Percentiles rank a stretch among this genome's conserved stretches.
Conservation (phyloP, 2,888 invertebrate species). For the Heliothis peltigera region DNA sequence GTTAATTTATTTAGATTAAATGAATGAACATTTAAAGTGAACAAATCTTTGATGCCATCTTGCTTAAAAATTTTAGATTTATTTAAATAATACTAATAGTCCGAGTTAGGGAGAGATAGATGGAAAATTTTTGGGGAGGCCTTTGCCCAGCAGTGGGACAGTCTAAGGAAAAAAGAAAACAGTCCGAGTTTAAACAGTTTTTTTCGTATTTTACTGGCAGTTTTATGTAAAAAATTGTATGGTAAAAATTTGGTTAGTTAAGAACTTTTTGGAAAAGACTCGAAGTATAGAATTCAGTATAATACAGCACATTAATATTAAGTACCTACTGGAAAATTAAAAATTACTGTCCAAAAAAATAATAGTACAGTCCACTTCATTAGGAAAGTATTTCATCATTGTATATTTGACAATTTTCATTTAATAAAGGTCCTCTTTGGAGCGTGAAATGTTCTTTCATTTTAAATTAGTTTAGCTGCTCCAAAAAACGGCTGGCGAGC, state of each 20-base stretch:
- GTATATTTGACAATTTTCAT: slow-evolving; percentile 70
- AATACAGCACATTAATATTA: slow-evolving; percentile 1
- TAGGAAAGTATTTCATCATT: slow-evolving; percentile 59
- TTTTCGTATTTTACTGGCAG: no score
- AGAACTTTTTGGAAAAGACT: slow-evolving; percentile 1
- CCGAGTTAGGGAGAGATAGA: no score
- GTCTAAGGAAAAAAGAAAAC: no score
- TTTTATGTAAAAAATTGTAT: no score
- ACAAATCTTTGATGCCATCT: no score
- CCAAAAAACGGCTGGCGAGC: slow-evolving; percentile 59
- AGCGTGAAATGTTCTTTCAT: slow-evolving; percentile 70
- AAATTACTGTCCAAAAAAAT: slow-evolving; percentile 47
- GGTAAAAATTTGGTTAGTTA: neutral
- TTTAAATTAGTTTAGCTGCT: slow-evolving; percentile 68
- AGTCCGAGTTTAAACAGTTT: no score
- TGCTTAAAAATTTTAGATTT: no score
- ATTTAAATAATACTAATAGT: no score
- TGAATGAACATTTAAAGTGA: no score
- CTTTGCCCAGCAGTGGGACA: no score
- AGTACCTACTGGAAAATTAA: slow-evolving; percentile 19
- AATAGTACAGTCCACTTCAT: slow-evolving; percentile 46
- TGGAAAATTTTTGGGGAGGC: no score
- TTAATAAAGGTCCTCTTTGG: slow-evolving; percentile 65
- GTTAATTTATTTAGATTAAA: no score
- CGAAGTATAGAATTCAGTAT: neutral